phyloP scores from a whole-genome alignment of 2,888 invertebrate genomes.

The Polydrusus pterygomalis region DNA sequence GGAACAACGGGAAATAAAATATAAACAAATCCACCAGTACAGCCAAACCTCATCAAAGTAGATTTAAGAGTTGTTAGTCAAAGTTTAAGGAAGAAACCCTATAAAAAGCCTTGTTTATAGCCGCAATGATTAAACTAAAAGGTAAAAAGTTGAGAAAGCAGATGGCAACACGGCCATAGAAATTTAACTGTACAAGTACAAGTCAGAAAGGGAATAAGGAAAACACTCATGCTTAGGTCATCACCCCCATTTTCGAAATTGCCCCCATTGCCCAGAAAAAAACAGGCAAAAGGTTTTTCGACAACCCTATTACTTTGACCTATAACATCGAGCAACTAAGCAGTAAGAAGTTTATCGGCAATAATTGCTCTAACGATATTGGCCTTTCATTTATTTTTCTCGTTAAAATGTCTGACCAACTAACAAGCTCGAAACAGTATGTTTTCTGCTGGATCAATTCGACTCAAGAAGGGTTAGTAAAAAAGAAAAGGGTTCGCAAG shows the following conservation, averaged over 20 bases:
- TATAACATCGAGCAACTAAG: conserved; percentile 24
- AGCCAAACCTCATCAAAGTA: too few relatives aligned
- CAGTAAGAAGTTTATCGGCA: conserved; percentile 47
- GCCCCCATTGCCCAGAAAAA: neutral
- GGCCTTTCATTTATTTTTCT: conserved; percentile 54
- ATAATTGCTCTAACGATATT: conserved; percentile 50
- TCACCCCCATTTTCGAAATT: neutral
- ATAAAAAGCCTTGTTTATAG: too few relatives aligned
- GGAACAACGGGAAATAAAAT: too few relatives aligned
- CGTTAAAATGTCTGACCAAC: conserved; percentile 49
- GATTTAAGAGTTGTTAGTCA: too few relatives aligned
- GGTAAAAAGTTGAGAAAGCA: too few relatives aligned
- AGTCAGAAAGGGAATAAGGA: neutral
- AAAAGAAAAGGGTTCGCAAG: conserved; percentile 37
- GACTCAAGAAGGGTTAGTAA: conserved; percentile 20
- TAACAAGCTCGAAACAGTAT: conserved; percentile 49
- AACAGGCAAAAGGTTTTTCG: neutral
- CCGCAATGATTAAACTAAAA: too few relatives aligned
- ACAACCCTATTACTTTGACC: conserved; percentile 21
- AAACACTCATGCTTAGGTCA: neutral
- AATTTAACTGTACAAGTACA: too few relatives aligned
- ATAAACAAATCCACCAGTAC: too few relatives aligned
- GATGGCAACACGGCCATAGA: too few relatives aligned
- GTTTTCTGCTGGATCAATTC: conserved; percentile 48
- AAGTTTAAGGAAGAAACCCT: too few relatives aligned